These are phyloP conservation scores for Macrocentrus cingulum DNA, from an alignment of 1,140 invertebrate genomes.

Conservation along the genomic window DNA sequence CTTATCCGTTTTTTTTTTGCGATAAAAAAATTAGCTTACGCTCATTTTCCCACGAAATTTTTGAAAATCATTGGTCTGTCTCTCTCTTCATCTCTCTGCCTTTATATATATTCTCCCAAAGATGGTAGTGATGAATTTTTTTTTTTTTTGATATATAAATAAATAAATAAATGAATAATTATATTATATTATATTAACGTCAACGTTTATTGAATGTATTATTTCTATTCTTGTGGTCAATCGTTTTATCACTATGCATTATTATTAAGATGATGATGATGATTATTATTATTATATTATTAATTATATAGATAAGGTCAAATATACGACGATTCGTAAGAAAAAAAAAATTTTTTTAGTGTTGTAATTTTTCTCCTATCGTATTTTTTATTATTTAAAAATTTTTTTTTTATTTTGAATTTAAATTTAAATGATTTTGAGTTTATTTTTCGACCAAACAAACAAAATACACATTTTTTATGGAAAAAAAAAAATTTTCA, in stretches of 20 bases:
- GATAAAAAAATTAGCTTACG: too few relatives aligned
- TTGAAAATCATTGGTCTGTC: too few relatives aligned
- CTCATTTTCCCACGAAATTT: too few relatives aligned
- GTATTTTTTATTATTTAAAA: too few relatives aligned
- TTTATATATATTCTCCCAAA: constrained; percentile 45
- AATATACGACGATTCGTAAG: constrained; percentile 49
- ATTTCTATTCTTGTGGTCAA: constrained; percentile 28
- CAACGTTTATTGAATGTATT: constrained; percentile 24
- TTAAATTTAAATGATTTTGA: too few relatives aligned
- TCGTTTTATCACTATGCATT: constrained; percentile 39
- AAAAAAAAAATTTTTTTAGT: too few relatives aligned
- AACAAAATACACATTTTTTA: too few relatives aligned
- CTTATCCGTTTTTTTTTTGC: neutral
- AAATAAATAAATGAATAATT: too few relatives aligned
- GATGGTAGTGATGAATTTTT: constrained; percentile 47
- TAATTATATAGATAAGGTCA: constrained; percentile 44
- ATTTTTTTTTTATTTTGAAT: too few relatives aligned
- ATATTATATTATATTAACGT: constrained; percentile 35
- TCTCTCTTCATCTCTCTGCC: constrained; percentile 1
- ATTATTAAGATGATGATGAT: constrained; percentile 43
- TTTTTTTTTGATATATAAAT: constrained; percentile 35
- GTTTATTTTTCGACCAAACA: too few relatives aligned
- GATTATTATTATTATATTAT: constrained; percentile 44
- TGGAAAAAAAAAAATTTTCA: too few relatives aligned
- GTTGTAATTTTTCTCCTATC: too few relatives aligned